phyloP scores from a whole-genome alignment of 2,113 vertebrate genomes.

The Phainopepla nitens region DNA sequence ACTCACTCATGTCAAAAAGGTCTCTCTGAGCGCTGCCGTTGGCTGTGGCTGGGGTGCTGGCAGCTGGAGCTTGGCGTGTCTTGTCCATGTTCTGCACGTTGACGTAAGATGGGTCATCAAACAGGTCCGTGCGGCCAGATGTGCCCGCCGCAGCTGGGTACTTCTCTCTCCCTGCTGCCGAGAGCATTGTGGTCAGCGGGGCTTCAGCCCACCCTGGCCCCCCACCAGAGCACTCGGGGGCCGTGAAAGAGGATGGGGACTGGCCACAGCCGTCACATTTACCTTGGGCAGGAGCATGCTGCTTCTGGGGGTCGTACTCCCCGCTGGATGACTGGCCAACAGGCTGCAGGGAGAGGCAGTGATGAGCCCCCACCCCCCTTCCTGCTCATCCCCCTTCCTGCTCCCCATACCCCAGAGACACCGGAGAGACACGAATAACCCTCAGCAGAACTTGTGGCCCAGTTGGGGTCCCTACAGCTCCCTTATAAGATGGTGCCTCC shows the following conservation, averaged over 20 bases:
- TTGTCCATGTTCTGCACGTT: constrained; percentile 90
- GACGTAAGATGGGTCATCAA: constrained; percentile 94
- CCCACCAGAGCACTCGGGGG: fast-evolving
- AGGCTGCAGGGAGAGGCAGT: constrained; percentile 48
- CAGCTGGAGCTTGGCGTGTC: constrained; percentile 61
- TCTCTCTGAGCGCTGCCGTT: constrained; percentile 89
- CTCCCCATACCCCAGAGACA: background rate
- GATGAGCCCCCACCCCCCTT: background rate
- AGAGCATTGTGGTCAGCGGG: background rate
- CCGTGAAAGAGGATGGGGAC: fast-evolving
- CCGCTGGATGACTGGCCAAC: constrained; percentile 57
- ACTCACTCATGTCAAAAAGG: constrained; percentile 95
- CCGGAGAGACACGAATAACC: fast-evolving
- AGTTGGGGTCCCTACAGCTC: fast-evolving
- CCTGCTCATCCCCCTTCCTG: background rate
- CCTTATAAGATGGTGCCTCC: background rate
- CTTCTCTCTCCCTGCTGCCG: constrained; percentile 28
- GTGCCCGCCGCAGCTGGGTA: constrained; percentile 1
- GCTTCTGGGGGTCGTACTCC: constrained; percentile 66
- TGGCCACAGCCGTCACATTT: fast-evolving
- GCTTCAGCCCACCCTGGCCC: background rate
- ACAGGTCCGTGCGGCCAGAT: constrained; percentile 70
- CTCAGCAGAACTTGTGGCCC: fast-evolving
- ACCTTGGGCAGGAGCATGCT: constrained; percentile 63
- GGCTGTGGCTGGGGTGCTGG: constrained; percentile 18